Conservation (phyloP, 2,888 invertebrate genomes). For the Melipona bicolor region DNA sequence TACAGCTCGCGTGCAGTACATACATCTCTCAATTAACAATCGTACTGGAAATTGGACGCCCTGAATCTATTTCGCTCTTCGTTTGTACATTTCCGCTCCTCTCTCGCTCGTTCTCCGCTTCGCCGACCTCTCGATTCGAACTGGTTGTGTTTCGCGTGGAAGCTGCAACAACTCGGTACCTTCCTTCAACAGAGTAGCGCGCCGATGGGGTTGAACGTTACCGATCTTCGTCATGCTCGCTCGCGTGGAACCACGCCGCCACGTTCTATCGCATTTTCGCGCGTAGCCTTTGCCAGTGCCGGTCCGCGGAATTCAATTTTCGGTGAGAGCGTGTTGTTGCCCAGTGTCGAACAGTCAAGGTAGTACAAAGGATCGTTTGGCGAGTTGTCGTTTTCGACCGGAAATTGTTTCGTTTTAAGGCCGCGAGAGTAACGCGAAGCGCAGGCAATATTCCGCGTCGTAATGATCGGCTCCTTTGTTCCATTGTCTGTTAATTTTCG, state of each 20-base stretch:
- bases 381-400: neutral
- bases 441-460: neutral
- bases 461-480: neutral
- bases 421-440: neutral
- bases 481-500: too few relatives aligned
- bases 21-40: slow-evolving; percentile 44
- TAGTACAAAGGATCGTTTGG: slow-evolving; percentile 15
- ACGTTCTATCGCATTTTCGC: slow-evolving; percentile 21
- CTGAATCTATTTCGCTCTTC: neutral
- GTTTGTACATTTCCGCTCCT: neutral
- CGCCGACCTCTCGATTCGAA: neutral
- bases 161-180: slow-evolving; percentile 19
- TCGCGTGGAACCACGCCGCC: slow-evolving; percentile 21
- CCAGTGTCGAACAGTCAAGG: neutral
- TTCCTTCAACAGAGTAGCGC: slow-evolving; percentile 5
- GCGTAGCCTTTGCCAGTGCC: neutral
- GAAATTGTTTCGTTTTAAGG: neutral
- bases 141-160: neutral
- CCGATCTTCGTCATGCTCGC: slow-evolving; percentile 32
- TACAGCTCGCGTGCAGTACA: neutral
- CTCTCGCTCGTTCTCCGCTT: neutral
- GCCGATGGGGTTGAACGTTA: slow-evolving; percentile 8
- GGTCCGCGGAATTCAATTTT: slow-evolving; percentile 34
- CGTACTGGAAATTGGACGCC: slow-evolving; percentile 35
- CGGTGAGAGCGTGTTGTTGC: neutral